Percentiles rank a stretch among this genome's conserved stretches.
phyloP scores from a whole-genome alignment of 2,113 vertebrate genomes.

The Catagonus wagneri region DNA sequence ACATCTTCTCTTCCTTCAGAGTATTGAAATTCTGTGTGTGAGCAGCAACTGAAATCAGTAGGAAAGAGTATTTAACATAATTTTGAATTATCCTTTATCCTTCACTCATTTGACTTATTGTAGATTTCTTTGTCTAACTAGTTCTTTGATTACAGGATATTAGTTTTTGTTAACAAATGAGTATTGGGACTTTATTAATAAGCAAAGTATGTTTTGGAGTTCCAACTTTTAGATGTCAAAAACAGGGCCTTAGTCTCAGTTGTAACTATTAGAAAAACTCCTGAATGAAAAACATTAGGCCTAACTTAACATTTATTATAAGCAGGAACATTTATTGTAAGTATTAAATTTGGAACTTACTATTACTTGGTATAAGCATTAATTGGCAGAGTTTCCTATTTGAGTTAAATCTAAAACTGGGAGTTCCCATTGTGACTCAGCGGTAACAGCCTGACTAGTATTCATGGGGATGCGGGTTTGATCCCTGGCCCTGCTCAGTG shows the following conservation, averaged over 20 bases:
- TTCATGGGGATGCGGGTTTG: too few relatives aligned
- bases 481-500: too few relatives aligned
- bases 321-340: background rate
- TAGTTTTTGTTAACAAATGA: conserved; percentile 46
- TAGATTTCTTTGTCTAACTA: conserved; percentile 22
- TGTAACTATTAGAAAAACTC: conserved; percentile 32
- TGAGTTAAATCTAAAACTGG: conserved; percentile 36
- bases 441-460: too few relatives aligned
- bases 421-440: too few relatives aligned
- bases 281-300: background rate
- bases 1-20: background rate
- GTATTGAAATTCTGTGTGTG: conserved; percentile 4
- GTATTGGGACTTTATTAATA: conserved; percentile 9
- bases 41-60: background rate
- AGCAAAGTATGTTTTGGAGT: conserved; percentile 9
- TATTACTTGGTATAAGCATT: background rate
- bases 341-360: conserved; percentile 1
- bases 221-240: background rate
- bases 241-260: background rate
- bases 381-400: conserved; percentile 45
- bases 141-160: conserved; percentile 32
- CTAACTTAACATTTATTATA: background rate
- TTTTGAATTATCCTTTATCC: conserved; percentile 17
- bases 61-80: background rate
- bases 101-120: conserved; percentile 38